These are phyloP conservation scores for Macrosiphum euphorbiae DNA, from an alignment of 2,888 invertebrate species.

Conservation along the genomic window DNA sequence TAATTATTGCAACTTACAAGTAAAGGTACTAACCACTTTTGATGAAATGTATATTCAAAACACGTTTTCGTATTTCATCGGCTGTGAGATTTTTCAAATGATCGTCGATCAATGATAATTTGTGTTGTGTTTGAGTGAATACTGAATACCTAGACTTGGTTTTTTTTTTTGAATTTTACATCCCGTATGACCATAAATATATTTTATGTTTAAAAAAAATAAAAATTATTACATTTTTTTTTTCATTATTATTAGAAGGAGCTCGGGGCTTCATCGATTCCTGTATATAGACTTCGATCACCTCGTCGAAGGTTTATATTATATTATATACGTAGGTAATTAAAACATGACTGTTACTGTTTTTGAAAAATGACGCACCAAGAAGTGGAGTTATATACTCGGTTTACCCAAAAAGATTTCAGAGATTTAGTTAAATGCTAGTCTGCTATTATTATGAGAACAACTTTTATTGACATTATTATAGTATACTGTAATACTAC, in stretches of 20 bases:
- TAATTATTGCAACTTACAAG: background rate
- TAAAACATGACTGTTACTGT: background rate
- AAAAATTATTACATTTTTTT: background rate
- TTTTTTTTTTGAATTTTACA: background rate
- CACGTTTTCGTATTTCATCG: background rate
- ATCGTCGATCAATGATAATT: background rate
- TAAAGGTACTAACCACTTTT: background rate
- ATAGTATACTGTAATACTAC: background rate
- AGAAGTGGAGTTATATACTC: background rate
- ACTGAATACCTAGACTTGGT: background rate
- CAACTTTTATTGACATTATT: background rate
- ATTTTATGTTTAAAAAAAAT: background rate
- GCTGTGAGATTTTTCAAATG: background rate
- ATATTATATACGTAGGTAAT: background rate
- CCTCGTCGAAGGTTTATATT: background rate
- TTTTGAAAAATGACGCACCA: background rate
- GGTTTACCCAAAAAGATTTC: background rate
- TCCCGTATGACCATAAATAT: constrained; percentile 7
- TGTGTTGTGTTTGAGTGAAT: background rate
- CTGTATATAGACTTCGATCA: background rate
- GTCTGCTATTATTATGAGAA: background rate
- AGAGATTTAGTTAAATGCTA: background rate
- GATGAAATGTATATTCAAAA: background rate
- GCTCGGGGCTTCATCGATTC: background rate
- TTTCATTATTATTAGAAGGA: background rate